Conservation (phyloP, 2,113 vertebrate genomes). For the Aythya baeri region DNA sequence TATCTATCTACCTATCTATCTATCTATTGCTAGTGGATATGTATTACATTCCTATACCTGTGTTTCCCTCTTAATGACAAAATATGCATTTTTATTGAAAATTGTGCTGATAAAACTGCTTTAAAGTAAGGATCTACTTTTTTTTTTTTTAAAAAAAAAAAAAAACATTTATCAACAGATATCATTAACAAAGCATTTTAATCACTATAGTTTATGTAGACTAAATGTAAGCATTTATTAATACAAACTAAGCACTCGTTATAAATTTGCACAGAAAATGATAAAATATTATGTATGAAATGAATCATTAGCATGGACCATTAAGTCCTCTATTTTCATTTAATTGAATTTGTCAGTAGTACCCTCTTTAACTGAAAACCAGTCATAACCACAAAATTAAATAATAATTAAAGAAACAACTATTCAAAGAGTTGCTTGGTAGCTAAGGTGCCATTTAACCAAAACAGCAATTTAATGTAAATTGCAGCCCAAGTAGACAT, state of each 20-base stretch:
- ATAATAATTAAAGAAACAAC: constrained; percentile 93
- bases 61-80: constrained; percentile 50
- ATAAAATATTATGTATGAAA: constrained; percentile 94
- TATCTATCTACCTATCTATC: constrained; percentile 15
- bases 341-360: constrained; percentile 98
- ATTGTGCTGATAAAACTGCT: constrained; percentile 51
- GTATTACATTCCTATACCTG: constrained; percentile 30
- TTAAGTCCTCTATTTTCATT: constrained; percentile 94
- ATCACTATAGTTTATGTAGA: constrained; percentile 80
- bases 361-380: constrained; percentile 92
- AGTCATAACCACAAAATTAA: constrained; percentile 92
- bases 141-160: constrained; percentile 59
- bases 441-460: constrained; percentile 86
- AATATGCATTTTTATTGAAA: constrained; percentile 39
- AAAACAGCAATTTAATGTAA: constrained; percentile 90
- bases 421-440: constrained; percentile 86
- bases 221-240: constrained; percentile 84
- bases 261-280: constrained; percentile 88
- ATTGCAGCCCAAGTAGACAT: constrained; percentile 80
- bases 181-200: constrained; percentile 80
- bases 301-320: constrained; percentile 95
- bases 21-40: neutral
- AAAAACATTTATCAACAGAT: constrained; percentile 75
- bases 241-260: constrained; percentile 85
- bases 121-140: constrained; percentile 58